Base-by-base conservation (phyloP, 2,113 vertebrate genomes). In the Entelurus aequoreus region DNA sequence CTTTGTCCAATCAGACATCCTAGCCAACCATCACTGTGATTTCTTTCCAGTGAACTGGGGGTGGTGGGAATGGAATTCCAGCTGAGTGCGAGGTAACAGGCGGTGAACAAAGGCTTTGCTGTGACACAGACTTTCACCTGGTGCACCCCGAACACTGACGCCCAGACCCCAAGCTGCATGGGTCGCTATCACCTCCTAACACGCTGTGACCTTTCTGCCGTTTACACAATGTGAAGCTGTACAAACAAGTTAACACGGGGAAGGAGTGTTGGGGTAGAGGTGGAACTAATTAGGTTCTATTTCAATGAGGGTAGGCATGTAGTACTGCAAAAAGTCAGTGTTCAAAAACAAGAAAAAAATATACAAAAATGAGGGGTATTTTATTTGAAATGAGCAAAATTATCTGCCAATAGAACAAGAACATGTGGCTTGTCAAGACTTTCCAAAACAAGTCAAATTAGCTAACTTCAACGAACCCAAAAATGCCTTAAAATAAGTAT, bases 1-100 rank as follows among this genome's bases (percentile, higher is more conserved):
- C 61, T 71, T 54, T 58, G 61, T 71, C 54, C 62, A 55, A 56
- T 62, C 55, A 60, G 75, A 86, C 82, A 86, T 84, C 75, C 75
- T 75, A 87, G 88, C 84, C 83, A 86, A 85, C 82, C 88, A 89
- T 90, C 88, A 88, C 89, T 89, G 83, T 48, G 65, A 74, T 88
- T 89, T 90, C 83, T 87, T 86, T 84, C 81, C 38, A 6, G 69
- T 57, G 70, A 82, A 67, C 42, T 28, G 28, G 28, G 2, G 28
- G 28, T n/a, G n/a, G n/a, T n/a, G 11, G 42, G 61, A 78, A 84
- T 81, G 78, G 81, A 87, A 86, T 86, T 87, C 86, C 88, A 84
- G 83, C 83, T 82, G 82, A 76, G 71, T 74, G 44, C 35, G 8
- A 9, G 74, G 75, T 78, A 76, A 78, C 82, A 63, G 78, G 67